A percentile compares a stretch with the other conserved stretches of the same genome.
Evolutionary conservation across 2,113 vertebrate species (phyloP).

Genomic region (Gobius niger): DNA sequence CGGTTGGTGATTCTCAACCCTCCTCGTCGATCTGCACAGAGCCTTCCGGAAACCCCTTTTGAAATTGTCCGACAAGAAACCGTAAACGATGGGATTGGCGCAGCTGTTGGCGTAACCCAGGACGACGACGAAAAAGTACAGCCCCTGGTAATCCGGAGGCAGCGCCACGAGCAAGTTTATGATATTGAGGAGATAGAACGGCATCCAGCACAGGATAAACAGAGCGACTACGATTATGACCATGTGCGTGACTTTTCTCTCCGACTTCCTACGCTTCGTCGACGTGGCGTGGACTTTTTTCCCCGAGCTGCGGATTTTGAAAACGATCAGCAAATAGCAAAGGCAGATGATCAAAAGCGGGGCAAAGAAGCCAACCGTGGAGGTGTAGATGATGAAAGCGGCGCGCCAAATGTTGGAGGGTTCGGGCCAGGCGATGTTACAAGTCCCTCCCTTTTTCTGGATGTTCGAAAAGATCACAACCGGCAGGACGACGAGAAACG

Average conservation of each 20-base stretch:
- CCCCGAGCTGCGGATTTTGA: slow-evolving; percentile 88
- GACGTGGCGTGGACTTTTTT: slow-evolving; percentile 87
- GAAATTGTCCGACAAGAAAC: slow-evolving; percentile 95
- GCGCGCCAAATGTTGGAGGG: slow-evolving; percentile 84
- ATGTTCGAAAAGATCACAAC: slow-evolving; percentile 88
- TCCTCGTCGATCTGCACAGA: slow-evolving; percentile 83
- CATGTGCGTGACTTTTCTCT: slow-evolving; percentile 91
- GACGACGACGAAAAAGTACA: slow-evolving; percentile 90
- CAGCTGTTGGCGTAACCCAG: slow-evolving; percentile 95
- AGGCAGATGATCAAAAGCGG: slow-evolving; percentile 92
- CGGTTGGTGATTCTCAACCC: slow-evolving; percentile 73
- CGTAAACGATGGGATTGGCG: slow-evolving; percentile 94
- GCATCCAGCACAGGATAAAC: slow-evolving; percentile 94
- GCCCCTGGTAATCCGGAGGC: slow-evolving; percentile 81
- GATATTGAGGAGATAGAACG: slow-evolving; percentile 91
- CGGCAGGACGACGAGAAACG: slow-evolving; percentile 88
- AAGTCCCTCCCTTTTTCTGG: slow-evolving; percentile 81
- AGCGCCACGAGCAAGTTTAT: slow-evolving; percentile 86
- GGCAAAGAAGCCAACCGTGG: slow-evolving; percentile 88
- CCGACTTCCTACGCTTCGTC: slow-evolving; percentile 84
- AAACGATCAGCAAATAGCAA: slow-evolving; percentile 92
- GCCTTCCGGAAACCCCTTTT: slow-evolving; percentile 93
- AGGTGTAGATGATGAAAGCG: slow-evolving; percentile 90
- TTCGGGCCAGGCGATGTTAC: slow-evolving; percentile 92
- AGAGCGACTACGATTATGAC: slow-evolving; percentile 92